phyloP scores from a whole-genome alignment of 2,888 invertebrate genomes.

The Schizotus pectinicornis region DNA sequence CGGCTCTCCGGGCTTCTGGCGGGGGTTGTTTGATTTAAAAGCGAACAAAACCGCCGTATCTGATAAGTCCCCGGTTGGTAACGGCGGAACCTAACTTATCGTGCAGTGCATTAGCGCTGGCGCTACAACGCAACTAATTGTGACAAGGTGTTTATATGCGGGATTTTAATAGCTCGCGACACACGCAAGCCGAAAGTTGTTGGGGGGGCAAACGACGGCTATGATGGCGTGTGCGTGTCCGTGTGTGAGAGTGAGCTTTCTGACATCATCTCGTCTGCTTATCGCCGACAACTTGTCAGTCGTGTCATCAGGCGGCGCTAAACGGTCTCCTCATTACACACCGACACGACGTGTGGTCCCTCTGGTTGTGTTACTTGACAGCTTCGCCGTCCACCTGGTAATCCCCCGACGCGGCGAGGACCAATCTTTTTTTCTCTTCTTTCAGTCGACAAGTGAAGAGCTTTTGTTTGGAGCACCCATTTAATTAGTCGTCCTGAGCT shows the following conservation, averaged over 20 bases:
- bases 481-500: no score
- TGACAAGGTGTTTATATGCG: constrained; percentile 52
- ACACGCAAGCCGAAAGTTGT: constrained; percentile 44
- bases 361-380: neutral
- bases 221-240: constrained; percentile 22
- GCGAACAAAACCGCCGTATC: no score
- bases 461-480: no score
- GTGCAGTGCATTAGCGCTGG: constrained; percentile 44
- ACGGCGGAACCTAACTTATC: constrained; percentile 30
- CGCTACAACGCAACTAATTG: constrained; percentile 48
- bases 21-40: no score
- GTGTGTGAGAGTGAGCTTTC: constrained; percentile 29
- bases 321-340: constrained; percentile 23
- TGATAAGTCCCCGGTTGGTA: no score
- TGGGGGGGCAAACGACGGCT: neutral
- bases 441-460: no score
- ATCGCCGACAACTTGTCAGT: constrained; percentile 42
- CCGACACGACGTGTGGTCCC: constrained; percentile 6
- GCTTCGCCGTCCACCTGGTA: neutral
- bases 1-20: no score
- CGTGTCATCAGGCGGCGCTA: constrained; percentile 34
- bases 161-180: constrained; percentile 50
- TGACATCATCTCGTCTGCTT: constrained; percentile 39
- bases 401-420: no score
- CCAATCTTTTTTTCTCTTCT: no score